Evolutionary conservation across 2,113 vertebrate species (phyloP).

Genomic region (Ciconia boyciana): DNA sequence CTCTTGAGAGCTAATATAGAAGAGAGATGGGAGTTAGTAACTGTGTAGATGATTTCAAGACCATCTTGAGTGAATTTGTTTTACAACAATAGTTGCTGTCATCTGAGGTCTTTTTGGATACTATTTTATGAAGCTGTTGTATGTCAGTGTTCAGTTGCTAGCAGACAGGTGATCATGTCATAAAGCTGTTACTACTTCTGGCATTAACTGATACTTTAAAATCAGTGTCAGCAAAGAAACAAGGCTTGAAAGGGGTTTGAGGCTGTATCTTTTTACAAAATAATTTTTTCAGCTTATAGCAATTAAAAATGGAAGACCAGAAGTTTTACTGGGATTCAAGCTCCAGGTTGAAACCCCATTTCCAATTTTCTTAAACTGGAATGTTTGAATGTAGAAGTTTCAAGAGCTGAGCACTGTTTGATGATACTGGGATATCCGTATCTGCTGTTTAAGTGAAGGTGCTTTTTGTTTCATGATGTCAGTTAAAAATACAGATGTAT

Average conservation of each 20-base stretch:
- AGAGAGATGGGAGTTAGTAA: not conserved
- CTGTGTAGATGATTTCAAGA: not conserved
- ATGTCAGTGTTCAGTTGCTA: not conserved
- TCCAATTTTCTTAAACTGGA: not conserved
- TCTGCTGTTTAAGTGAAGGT: not conserved
- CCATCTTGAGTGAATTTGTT: not conserved
- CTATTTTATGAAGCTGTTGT: not conserved
- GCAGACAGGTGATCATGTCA: not conserved
- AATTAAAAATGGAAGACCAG: not conserved
- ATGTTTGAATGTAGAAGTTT: not conserved
- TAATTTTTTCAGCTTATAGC: not conserved
- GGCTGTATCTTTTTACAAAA: not conserved
- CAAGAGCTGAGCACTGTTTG: not conserved
- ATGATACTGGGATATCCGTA: not conserved
- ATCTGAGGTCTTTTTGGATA: not conserved
- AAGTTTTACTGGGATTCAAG: not conserved
- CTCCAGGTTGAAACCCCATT: not conserved
- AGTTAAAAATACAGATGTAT: not conserved
- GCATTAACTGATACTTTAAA: not conserved
- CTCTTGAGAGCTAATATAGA: not conserved
- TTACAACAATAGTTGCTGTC: not conserved
- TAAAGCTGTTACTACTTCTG: not conserved
- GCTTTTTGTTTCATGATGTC: not conserved
- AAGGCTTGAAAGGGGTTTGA: not conserved
- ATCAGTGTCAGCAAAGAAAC: not conserved